Evolutionary conservation across 2,113 vertebrate species (phyloP).

Genomic region (Spea bombifrons): DNA sequence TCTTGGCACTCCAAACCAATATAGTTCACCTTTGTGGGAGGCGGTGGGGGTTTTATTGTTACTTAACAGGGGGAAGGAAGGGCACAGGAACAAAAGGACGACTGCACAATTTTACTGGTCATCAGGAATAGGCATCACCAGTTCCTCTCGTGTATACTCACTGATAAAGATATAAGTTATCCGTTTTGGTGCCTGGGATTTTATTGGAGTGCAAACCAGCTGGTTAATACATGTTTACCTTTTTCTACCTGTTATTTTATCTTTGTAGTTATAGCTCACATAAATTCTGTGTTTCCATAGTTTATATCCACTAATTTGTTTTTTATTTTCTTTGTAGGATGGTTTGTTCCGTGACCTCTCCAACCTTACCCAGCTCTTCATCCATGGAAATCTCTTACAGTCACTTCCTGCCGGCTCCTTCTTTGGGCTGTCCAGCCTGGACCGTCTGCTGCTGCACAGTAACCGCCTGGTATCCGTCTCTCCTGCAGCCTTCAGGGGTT

Average conservation of each 20-base stretch:
- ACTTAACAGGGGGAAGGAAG: too few species aligned
- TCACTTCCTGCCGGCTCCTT: conserved; percentile 85
- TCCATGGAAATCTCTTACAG: conserved; percentile 90
- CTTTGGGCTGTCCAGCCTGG: conserved; percentile 85
- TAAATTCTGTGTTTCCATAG: not conserved
- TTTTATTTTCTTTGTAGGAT: conserved; percentile 58
- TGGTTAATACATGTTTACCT: too few species aligned
- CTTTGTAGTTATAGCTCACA: not conserved
- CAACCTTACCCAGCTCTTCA: conserved; percentile 92
- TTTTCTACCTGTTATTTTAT: conserved; percentile 22
- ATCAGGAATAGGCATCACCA: too few species aligned
- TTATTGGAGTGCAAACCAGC: too few species aligned
- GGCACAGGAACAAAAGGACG: too few species aligned
- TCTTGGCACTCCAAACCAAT: too few species aligned
- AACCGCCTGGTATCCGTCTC: conserved; percentile 86
- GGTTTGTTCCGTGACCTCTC: conserved; percentile 91
- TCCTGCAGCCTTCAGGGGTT: conserved; percentile 80
- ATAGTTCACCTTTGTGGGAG: too few species aligned
- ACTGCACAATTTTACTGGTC: too few species aligned
- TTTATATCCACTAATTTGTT: not conserved
- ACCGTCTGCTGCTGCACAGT: conserved; percentile 89
- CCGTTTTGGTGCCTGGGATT: too few species aligned
- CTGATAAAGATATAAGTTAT: too few species aligned
- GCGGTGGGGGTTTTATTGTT: too few species aligned
- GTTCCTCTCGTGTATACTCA: too few species aligned